Percentiles rank a stretch among this genome's conserved stretches.
These are phyloP conservation scores for Mercenaria mercenaria DNA, from an alignment of 1,140 invertebrate species.

Conservation along the genomic window DNA sequence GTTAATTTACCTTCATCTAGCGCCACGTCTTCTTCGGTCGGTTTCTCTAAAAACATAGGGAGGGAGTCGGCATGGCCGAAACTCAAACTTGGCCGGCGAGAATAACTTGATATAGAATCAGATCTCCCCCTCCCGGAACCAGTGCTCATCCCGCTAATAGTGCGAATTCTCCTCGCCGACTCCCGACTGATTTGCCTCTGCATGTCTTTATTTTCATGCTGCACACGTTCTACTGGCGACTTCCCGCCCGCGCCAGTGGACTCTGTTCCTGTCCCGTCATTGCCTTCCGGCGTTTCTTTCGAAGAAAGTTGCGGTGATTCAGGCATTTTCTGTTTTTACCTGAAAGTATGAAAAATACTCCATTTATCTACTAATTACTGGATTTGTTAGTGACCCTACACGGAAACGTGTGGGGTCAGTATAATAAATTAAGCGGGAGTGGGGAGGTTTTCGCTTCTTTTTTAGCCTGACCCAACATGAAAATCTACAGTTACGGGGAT, in stretches of 20 bases:
- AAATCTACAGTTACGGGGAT: no score
- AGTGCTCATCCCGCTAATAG: not conserved
- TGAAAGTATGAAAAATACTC: no score
- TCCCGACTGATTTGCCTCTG: constrained; percentile 14
- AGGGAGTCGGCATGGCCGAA: constrained; percentile 47
- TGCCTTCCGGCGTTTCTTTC: not conserved
- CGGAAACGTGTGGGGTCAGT: no score
- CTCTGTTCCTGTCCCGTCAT: not conserved
- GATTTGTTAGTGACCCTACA: no score
- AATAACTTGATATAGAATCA: constrained; percentile 1
- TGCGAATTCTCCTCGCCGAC: not conserved
- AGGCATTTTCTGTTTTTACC: not conserved
- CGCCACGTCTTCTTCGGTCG: constrained; percentile 23
- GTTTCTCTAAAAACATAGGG: constrained; percentile 54
- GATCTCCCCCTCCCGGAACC: not conserved
- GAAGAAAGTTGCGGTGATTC: not conserved
- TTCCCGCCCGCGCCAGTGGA: not conserved
- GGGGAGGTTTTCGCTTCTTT: no score
- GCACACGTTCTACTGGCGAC: not conserved
- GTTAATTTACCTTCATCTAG: constrained; percentile 35
- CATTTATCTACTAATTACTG: no score
- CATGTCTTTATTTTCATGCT: not conserved
- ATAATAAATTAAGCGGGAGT: no score
- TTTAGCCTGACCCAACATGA: no score
- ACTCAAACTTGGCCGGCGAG: constrained; percentile 46